Evolutionary conservation across 1,140 invertebrate genomes (phyloP), one percentile per base, ranked within the genome.

Genomic region (Paracyclopina nana): DNA sequence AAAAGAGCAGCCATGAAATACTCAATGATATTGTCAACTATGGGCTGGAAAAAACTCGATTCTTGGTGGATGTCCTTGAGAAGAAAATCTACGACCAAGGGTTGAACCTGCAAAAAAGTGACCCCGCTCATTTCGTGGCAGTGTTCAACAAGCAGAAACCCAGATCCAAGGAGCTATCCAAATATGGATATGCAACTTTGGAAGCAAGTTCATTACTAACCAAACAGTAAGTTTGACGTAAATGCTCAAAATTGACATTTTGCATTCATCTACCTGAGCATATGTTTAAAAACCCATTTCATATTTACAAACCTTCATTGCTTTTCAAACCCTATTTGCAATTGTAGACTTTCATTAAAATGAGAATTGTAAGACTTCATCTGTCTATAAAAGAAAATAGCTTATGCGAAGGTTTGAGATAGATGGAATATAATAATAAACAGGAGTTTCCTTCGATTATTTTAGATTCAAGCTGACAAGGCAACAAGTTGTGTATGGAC

Each of bases 41-140:
- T 28, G 45, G 29, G 12, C 22, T 50, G 1, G n/a, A 52, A 18
- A 25, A n/a, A 18, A 50, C n/a, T 38, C 2, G 26, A 27, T 30
- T n/a, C 26, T 18, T 53, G 12, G 25, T 18, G 27, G n/a, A 20
- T 26, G 18, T 30, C 22, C 38, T 42, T 24, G 16, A 53, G n/a
- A 16, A 26, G 3, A 46, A 40, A 49, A 26, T 57, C 31, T 57
- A 54, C 42, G 56, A 58, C 60, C n/a, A 57, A 80, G 78, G 78
- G 50, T 58, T 78, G 20, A 72, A 68, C 60, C 60, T 81, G n/a
- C 65, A 70, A 12, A 61, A 65, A 14, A 72, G 73, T 49, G 72
- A 79, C 58, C 78, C 79, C n/a, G 78, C 76, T 1, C 66, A 68
- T n/a, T 77, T 72, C 59, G 71, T 81, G 24, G 79, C 78, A 2